Evolutionary conservation across 1,140 invertebrate species (phyloP), one percentile per base, ranked within the genome.

Genomic region (Philotrypesis tridentata): DNA sequence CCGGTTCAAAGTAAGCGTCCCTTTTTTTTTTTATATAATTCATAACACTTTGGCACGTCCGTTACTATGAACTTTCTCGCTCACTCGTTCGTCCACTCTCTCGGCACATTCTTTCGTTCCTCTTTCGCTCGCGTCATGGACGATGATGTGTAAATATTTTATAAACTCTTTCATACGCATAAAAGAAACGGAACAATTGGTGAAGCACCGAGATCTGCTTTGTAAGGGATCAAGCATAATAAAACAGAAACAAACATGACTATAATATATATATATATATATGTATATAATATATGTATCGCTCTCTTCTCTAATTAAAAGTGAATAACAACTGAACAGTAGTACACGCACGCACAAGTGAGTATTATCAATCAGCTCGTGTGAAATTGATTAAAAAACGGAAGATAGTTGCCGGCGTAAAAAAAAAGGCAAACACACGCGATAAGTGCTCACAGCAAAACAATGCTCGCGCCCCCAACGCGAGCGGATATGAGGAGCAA

Each of bases 41-140:
- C 43, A 81, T 70, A 68, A 43, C 73, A 25, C 80, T 82, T 82
- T 82, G 74, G 80, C 80, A 82, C 80, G 55, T 72, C 17, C 80
- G 37, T 76, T 37, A 81, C 11, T 29, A 73, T 63, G n/a, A 65
- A 37, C 37, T 72, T 55, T 60, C 37, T 40, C 70, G 1, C 70
- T 29, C 29, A 6, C 67, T 31, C 23, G 23, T 67, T 67, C 63
- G n/a, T n/a, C 23, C 31, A 6, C 31, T 37, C 17, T 21, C 17
- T 70, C n/a, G 21, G 9, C 33, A 5, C 33, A n/a, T n/a, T 55
- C 48, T 55, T 17, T n/a, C 21, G 21, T 55, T 21, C 7, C 31
- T 37, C 27, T 70, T 31, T 70, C n/a, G 21, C 40, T 43, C 71
- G 25, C 37, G 40, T n/a, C 31, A 33, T 25, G 27, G 27, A 25